Percentiles rank a stretch among this genome's conserved stretches.
Evolutionary conservation across 2,888 invertebrate genomes (phyloP).

Genomic region (Sinohyriopsis cumingii): DNA sequence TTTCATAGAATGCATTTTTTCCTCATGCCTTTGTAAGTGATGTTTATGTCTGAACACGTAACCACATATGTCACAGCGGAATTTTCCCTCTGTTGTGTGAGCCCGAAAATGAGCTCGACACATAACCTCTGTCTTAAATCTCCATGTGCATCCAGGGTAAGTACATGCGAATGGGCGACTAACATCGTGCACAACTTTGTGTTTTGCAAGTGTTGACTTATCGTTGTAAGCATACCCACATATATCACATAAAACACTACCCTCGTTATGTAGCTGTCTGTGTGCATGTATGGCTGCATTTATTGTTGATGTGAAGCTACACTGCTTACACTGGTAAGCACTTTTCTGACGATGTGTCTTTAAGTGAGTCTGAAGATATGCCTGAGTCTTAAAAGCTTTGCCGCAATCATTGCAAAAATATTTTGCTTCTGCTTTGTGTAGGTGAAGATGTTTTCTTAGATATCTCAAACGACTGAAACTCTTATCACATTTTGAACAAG

Average conservation of each 20-base stretch:
- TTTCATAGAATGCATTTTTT: constrained; percentile 55
- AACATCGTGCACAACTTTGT: constrained; percentile 66
- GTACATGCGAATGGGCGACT: constrained; percentile 62
- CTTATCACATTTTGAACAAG: constrained; percentile 59
- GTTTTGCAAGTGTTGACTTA: constrained; percentile 64
- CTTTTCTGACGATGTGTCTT: constrained; percentile 53
- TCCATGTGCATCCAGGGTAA: constrained; percentile 65
- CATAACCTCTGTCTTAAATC: constrained; percentile 65
- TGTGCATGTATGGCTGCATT: constrained; percentile 65
- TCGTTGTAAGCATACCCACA: constrained; percentile 67
- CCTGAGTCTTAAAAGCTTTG: constrained; percentile 63
- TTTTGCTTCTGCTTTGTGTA: constrained; percentile 54
- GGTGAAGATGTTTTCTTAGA: constrained; percentile 54
- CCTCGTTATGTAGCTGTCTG: constrained; percentile 64
- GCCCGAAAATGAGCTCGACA: constrained; percentile 61
- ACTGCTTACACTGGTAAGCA: constrained; percentile 62
- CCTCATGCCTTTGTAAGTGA: constrained; percentile 65
- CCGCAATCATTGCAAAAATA: constrained; percentile 64
- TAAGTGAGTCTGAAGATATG: constrained; percentile 58
- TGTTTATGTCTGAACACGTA: constrained; percentile 68
- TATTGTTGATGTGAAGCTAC: constrained; percentile 61
- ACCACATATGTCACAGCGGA: constrained; percentile 59
- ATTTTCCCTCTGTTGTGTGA: constrained; percentile 62
- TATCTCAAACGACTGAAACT: constrained; percentile 60
- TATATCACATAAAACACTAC: constrained; percentile 64